phyloP scores from a whole-genome alignment of 2,113 vertebrate species.

The Periophthalmodon schlosseri region DNA sequence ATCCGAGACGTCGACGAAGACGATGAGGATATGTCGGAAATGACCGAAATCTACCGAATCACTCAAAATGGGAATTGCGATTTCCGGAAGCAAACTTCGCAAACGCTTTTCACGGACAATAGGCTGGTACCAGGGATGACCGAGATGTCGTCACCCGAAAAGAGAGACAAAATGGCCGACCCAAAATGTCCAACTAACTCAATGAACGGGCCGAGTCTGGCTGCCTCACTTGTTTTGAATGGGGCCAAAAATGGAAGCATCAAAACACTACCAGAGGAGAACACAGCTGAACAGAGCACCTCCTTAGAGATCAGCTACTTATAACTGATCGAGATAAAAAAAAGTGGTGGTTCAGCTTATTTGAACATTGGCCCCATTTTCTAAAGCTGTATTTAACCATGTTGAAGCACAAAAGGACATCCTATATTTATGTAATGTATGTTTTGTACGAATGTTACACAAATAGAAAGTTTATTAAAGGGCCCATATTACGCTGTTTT shows the following conservation, averaged over 20 bases:
- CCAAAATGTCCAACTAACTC: slow-evolving; percentile 43
- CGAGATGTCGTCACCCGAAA: slow-evolving; percentile 52
- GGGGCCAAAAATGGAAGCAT: slow-evolving; percentile 68
- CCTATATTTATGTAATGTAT: background rate
- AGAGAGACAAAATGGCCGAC: slow-evolving; percentile 36
- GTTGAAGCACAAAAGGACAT: background rate
- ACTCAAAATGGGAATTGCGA: slow-evolving; percentile 79
- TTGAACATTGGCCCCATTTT: background rate
- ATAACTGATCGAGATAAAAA: slow-evolving; percentile 56
- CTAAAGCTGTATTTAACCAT: too few relatives aligned
- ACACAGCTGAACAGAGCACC: slow-evolving; percentile 71
- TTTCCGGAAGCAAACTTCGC: slow-evolving; percentile 52
- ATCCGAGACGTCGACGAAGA: slow-evolving; percentile 63
- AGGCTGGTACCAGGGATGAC: slow-evolving; percentile 30
- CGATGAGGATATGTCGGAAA: slow-evolving; percentile 73
- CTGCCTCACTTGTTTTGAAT: slow-evolving; percentile 58
- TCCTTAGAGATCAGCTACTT: slow-evolving; percentile 85
- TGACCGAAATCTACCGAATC: slow-evolving; percentile 83
- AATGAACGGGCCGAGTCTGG: slow-evolving; percentile 36
- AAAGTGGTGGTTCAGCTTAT: background rate
- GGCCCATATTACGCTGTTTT: too few relatives aligned
- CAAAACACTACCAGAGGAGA: slow-evolving; percentile 75
- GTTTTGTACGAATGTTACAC: background rate
- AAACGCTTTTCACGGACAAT: slow-evolving; percentile 58
- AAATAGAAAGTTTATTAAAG: background rate